These are phyloP conservation scores for Neuroscelio doddi DNA, from an alignment of 2,888 invertebrate genomes.

Conservation along the genomic window DNA sequence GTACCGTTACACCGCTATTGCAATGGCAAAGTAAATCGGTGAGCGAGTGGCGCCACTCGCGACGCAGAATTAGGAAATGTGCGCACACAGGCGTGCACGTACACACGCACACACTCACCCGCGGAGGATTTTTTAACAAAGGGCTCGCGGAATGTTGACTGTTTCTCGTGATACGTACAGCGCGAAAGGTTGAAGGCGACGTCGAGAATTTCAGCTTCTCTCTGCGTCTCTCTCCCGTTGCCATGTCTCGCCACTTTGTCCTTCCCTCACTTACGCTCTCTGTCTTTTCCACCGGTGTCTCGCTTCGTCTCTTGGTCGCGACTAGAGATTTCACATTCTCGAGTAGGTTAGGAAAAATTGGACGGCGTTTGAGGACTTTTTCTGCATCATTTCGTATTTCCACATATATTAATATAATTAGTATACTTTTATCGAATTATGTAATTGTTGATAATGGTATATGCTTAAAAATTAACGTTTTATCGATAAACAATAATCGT, in stretches of 20 bases:
- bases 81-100: slow-evolving; percentile 20
- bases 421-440: too few relatives aligned
- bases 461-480: too few relatives aligned
- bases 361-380: too few relatives aligned
- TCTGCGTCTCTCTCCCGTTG: slow-evolving; percentile 68
- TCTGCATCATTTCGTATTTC: too few relatives aligned
- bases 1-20: slow-evolving; percentile 38
- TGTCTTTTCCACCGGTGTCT: slow-evolving; percentile 8
- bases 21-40: slow-evolving; percentile 21
- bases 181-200: slow-evolving; percentile 48
- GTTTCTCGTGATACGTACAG: slow-evolving; percentile 41
- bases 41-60: slow-evolving; percentile 34
- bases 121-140: slow-evolving; percentile 42
- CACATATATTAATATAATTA: too few relatives aligned
- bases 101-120: slow-evolving; percentile 1
- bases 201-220: slow-evolving; percentile 71
- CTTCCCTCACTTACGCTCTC: slow-evolving; percentile 15
- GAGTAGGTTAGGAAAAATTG: too few relatives aligned
- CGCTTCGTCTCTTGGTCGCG: slow-evolving; percentile 24
- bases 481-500: too few relatives aligned
- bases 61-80: slow-evolving; percentile 43
- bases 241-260: slow-evolving; percentile 20
- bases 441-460: too few relatives aligned
- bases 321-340: slow-evolving; percentile 1
- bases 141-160: slow-evolving; percentile 42